Evolutionary conservation across 2,888 invertebrate genomes (phyloP), one percentile per base, ranked within the genome.

Genomic region (Sceliomorpha sp.): DNA sequence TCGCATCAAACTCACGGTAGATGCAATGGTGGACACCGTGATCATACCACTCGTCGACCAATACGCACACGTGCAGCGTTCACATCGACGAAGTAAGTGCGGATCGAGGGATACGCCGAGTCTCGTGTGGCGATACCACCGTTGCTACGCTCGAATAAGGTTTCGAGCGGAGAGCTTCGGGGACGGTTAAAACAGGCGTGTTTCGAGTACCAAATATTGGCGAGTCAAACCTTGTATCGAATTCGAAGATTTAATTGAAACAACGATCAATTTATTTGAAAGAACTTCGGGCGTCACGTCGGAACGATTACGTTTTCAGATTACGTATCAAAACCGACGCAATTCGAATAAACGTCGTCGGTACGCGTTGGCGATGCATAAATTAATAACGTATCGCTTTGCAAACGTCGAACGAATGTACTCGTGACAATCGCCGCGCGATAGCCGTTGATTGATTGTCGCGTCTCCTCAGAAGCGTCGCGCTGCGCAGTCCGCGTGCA

Each of bases 1-100:
- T 80, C 80, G 78, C 78, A 80, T 81, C 76, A 80, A 74, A 76
- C 75, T 74, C 72, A 60, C 60, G 60, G 53, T 59, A 55, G 59
- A 62, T 56, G 71, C 71, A 70, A 69, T 64, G 70, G 58, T 66
- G 56, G 66, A 66, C 70, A 62, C 58, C 62, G 42, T 58, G 73
- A 73, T 70, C 70, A 68, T 59, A 70, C 70, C 51, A 69, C 60
- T 69, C 60, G 26, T 42, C 50, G 36, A 60, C 60, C 55, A 44
- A 47, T 48, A 15, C 40, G 53, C 47, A 63, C 55, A 47, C 40
- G 40, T 53, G 63, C 34, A 47, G 53, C 42, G 40, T 55, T 63
- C 53, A 48, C 55, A 63, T 63, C 32, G 34, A 31, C 39, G 40
- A 42, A 45, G 45, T 48, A 59, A 58, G 58, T 58, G 47, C 40